Evolutionary conservation across 2,113 vertebrate species (phyloP).

Genomic region (Tiliqua scincoides): DNA sequence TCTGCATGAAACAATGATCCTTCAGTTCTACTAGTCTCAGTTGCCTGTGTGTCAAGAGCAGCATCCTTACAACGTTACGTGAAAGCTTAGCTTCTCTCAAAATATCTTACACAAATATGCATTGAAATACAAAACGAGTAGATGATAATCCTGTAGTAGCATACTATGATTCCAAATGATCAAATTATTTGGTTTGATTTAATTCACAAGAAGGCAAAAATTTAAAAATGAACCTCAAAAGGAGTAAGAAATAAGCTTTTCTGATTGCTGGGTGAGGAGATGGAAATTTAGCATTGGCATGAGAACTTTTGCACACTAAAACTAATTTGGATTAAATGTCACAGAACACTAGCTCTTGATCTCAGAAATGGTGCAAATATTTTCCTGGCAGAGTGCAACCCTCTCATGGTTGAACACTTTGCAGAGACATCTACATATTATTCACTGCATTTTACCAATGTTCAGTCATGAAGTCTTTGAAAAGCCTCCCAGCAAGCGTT

Average conservation of each 20-base stretch:
- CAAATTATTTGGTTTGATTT: neutral
- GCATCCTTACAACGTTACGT: neutral
- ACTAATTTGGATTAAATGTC: neutral
- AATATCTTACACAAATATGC: neutral
- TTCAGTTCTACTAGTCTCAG: neutral
- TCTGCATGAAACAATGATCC: neutral
- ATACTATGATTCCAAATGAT: neutral
- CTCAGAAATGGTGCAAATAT: neutral
- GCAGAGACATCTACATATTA: neutral
- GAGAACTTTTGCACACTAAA: neutral
- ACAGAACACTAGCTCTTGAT: neutral
- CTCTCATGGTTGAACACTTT: neutral
- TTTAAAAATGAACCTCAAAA: neutral
- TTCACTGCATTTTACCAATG: neutral
- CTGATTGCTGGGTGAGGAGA: neutral
- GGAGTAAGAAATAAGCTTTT: neutral
- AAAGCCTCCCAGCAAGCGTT: neutral
- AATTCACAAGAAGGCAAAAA: neutral
- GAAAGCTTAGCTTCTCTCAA: neutral
- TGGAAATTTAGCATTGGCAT: neutral
- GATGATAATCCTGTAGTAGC: no score
- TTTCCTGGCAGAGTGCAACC: neutral
- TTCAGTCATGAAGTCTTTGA: neutral
- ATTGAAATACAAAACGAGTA: neutral
- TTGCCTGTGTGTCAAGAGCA: neutral